Evolutionary conservation across 2,797 vertebrate species (phyloP), one percentile per base, ranked within the genome.

Genomic region (Psittacula derbiana): DNA sequence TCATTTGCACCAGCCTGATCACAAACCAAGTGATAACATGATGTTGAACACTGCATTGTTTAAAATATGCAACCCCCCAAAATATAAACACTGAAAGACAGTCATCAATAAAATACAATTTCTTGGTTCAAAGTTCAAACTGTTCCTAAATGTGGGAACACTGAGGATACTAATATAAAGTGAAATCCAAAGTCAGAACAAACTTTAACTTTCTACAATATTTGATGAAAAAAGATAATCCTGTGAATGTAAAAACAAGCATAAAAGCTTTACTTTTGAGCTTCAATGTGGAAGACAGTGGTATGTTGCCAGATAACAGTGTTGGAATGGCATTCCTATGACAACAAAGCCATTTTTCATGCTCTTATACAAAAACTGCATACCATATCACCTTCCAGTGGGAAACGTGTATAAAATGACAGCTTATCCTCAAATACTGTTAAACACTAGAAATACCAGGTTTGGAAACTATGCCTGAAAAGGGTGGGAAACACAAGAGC

Each of bases 281-380:
- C 18, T 50, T 79, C 49, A 91, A 57, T 36, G 50, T 33, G 78
- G 79, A 92, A 88, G 67, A 92, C 66, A 70, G n/a, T 40, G 82
- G 92, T 47, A 85, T 31, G 76, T 33, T 80, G 61, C 46, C 76
- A 78, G 67, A 87, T 74, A 90, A 92, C 53, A 74, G 82, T 31
- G 16, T 41, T 87, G 65, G 70, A 91, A 94, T 50, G 25, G 72
- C 79, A 93, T 58, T 79, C 76, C 43, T 91, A 27, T 50, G 44
- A 90, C 86, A 82, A 88, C 33, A 93, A 92, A 82, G 79, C 69
- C 36, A 52, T 86, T 96, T 95, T 93, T 90, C 81, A 91, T 52
- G 86, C 81, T 58, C 55, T 95, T 75, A 60, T 53, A 87, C 65
- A 86, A 95, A 96, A 96, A 96, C 7, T 86, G 83, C 66, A 80